Conservation (phyloP, 2,888 invertebrate species). For the Hololepta plana region DNA sequence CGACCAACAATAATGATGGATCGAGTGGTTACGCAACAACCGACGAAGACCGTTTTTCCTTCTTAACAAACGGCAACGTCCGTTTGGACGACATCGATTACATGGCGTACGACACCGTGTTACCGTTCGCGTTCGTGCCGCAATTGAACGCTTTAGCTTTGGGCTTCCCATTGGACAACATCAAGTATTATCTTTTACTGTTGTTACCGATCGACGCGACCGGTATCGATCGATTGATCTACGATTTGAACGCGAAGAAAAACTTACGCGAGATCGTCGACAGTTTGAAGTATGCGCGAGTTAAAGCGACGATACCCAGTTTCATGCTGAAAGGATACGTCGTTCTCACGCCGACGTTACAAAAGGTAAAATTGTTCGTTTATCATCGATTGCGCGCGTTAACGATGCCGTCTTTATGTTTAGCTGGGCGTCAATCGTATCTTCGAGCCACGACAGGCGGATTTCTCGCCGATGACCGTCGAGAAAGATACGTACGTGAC, state of each 20-base stretch:
- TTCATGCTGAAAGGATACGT: constrained; percentile 65
- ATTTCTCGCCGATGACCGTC: constrained; percentile 62
- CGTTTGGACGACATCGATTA: constrained; percentile 38
- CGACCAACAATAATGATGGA: constrained; percentile 6
- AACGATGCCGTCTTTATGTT: constrained; percentile 12
- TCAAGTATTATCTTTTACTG: constrained; percentile 58
- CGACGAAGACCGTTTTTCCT: constrained; percentile 16
- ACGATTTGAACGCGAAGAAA: constrained; percentile 40
- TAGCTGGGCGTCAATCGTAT: constrained; percentile 62
- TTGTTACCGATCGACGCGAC: constrained; percentile 44
- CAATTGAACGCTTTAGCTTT: constrained; percentile 52
- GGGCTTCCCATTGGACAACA: constrained; percentile 63
- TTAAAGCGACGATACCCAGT: constrained; percentile 61
- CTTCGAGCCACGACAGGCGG: constrained; percentile 62
- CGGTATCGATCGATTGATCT: constrained; percentile 43
- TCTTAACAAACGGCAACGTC: constrained; percentile 26
- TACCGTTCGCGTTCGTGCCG: constrained; percentile 58
- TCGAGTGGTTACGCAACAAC: constrained; percentile 9
- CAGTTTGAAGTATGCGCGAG: constrained; percentile 48
- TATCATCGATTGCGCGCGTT: too few relatives aligned
- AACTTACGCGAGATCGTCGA: constrained; percentile 48
- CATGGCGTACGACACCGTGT: constrained; percentile 58
- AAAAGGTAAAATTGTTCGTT: constrained; percentile 57
- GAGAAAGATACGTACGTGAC: constrained; percentile 62
- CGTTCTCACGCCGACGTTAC: constrained; percentile 60